These are phyloP conservation scores for Artibeus lituratus DNA, from an alignment of 2,797 vertebrate genomes.

Conservation along the genomic window DNA sequence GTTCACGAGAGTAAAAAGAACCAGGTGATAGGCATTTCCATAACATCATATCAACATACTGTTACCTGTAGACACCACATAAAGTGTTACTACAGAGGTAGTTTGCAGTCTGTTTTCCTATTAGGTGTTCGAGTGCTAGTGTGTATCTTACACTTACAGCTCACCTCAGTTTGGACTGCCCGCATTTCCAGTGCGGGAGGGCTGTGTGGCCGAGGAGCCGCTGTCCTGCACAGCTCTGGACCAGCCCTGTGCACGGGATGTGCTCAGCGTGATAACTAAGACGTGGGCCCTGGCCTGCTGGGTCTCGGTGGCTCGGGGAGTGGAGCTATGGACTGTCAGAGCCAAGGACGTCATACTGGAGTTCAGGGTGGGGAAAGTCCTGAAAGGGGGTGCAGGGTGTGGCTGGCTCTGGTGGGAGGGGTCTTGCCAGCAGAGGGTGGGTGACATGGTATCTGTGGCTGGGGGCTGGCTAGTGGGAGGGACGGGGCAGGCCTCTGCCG, in stretches of 20 bases:
- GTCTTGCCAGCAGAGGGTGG: background rate
- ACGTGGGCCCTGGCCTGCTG: background rate
- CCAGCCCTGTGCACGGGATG: fast-evolving
- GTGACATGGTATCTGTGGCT: background rate
- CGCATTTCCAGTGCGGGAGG: background rate
- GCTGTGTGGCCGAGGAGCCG: background rate
- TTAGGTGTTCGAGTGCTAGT: background rate
- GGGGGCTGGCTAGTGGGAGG: too few relatives aligned
- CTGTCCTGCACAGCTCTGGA: background rate
- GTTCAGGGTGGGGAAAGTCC: background rate
- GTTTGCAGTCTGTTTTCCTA: background rate
- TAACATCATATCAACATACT: background rate
- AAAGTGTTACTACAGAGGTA: background rate
- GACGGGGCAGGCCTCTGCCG: background rate
- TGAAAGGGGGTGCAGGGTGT: background rate
- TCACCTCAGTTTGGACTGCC: background rate
- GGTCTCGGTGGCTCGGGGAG: background rate
- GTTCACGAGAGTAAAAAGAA: background rate
- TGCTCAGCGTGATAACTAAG: background rate
- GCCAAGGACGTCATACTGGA: background rate
- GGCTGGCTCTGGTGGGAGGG: background rate
- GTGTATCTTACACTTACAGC: background rate
- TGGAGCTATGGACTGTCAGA: background rate
- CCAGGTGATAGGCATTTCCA: background rate
- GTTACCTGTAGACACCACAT: background rate